Evolutionary conservation across 2,113 vertebrate genomes (phyloP).

Genomic region (Lutjanus erythropterus): DNA sequence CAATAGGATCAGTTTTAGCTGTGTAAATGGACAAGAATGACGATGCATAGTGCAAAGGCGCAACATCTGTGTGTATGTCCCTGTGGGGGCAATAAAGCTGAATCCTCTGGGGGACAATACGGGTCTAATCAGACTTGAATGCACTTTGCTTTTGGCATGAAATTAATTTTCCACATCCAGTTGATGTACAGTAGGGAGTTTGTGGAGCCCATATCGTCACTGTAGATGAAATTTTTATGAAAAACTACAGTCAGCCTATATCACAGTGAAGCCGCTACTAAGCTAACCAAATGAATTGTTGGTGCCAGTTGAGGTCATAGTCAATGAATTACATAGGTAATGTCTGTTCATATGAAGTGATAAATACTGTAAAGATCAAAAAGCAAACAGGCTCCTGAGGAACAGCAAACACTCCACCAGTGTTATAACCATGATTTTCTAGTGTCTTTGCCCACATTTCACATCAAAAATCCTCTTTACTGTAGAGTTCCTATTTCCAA

Average conservation of each 20-base stretch:
- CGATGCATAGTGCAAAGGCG: neutral
- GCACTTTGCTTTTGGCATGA: neutral
- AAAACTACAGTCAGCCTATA: neutral
- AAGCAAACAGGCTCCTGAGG: neutral
- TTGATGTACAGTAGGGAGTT: neutral
- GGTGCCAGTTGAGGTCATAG: neutral
- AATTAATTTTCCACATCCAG: neutral
- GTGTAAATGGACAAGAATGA: neutral
- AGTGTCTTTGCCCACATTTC: neutral
- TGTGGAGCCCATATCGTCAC: neutral
- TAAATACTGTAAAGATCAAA: neutral
- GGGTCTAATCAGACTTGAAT: constrained; percentile 1
- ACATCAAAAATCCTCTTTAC: too few species aligned
- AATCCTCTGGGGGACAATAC: constrained; percentile 13
- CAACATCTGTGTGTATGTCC: constrained; percentile 7
- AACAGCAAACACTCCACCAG: neutral
- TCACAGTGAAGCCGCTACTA: neutral
- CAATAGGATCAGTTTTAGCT: neutral
- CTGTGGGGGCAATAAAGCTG: neutral
- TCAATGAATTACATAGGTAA: too few species aligned
- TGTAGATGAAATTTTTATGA: neutral
- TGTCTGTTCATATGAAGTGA: neutral
- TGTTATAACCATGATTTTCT: neutral
- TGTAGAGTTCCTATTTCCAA: too few species aligned
- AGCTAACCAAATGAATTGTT: neutral